A percentile compares a stretch with the other conserved stretches of the same genome.
phyloP scores from a whole-genome alignment of 1,140 invertebrate species.

The Doryteuthis pealeii region DNA sequence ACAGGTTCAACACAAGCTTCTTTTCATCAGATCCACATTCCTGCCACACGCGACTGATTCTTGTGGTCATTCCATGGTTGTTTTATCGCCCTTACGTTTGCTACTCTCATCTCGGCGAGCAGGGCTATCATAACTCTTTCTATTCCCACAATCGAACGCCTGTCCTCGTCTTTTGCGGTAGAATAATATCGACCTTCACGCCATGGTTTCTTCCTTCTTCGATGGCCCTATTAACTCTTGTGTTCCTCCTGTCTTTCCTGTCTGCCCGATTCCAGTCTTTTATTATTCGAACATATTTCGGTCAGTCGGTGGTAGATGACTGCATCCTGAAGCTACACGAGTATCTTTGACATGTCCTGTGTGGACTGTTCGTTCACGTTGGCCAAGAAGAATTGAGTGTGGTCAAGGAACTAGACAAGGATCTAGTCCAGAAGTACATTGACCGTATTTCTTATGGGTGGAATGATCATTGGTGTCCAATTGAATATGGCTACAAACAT shows the following conservation, averaged over 20 bases:
- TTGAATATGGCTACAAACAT: conserved; percentile 70
- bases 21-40: conserved; percentile 77
- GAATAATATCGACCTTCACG: conserved; percentile 60
- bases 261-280: conserved; percentile 58
- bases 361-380: conserved; percentile 61
- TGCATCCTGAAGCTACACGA: conserved; percentile 52
- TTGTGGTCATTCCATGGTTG: conserved; percentile 84
- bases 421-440: conserved; percentile 49
- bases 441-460: conserved; percentile 74
- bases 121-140: conserved; percentile 62
- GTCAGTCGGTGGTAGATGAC: conserved; percentile 38
- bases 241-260: conserved; percentile 67
- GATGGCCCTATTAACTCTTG: conserved; percentile 64
- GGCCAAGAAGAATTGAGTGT: conserved; percentile 58
- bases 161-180: conserved; percentile 74
- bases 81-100: conserved; percentile 77
- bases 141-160: conserved; percentile 81
- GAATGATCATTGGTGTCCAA: conserved; percentile 76
- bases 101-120: conserved; percentile 54
- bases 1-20: conserved; percentile 76
- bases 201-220: conserved; percentile 56
- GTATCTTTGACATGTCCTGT: conserved; percentile 52
- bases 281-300: conserved; percentile 49
- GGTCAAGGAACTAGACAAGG: conserved; percentile 56
- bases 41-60: conserved; percentile 64